A percentile compares a stretch with the other conserved stretches of the same genome.
Conservation (phyloP, 1,140 invertebrate species). For the Dreissena polymorpha region DNA sequence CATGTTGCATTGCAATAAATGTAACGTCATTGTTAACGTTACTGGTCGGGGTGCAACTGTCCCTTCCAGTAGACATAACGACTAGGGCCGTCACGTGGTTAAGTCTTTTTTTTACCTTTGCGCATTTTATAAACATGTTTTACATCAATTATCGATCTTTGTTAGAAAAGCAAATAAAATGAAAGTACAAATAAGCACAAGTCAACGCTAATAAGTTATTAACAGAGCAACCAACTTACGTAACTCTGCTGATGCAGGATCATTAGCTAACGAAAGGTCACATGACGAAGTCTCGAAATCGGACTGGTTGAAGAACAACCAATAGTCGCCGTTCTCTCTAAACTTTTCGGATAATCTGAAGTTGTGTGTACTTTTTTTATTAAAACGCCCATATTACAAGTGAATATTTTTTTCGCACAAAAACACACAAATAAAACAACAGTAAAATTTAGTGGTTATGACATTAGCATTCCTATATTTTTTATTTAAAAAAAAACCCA, state of each 20-base stretch:
- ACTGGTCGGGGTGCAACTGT: no score
- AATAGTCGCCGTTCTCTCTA: slow-evolving; percentile 71
- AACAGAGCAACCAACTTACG: slow-evolving; percentile 61
- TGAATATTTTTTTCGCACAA: no score
- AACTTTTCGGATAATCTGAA: slow-evolving; percentile 66
- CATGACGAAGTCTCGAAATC: slow-evolving; percentile 60
- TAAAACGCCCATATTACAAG: no score
- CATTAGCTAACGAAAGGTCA: slow-evolving; percentile 61
- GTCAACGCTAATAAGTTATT: no score
- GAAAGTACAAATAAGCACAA: background rate
- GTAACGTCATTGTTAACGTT: no score
- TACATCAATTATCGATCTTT: background rate
- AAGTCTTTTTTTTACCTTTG: background rate
- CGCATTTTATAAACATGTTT: background rate
- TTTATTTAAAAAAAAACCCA: no score
- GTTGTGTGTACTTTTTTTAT: no score
- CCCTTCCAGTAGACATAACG: background rate
- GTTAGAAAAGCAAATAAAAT: background rate
- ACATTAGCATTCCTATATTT: no score
- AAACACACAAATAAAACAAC: no score
- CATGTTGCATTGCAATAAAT: no score
- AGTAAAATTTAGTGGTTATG: no score
- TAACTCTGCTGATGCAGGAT: slow-evolving; percentile 68
- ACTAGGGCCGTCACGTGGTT: background rate
- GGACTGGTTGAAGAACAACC: slow-evolving; percentile 65